Evolutionary conservation across 1,140 invertebrate genomes (phyloP).

Genomic region (Drosophila novamexicana): DNA sequence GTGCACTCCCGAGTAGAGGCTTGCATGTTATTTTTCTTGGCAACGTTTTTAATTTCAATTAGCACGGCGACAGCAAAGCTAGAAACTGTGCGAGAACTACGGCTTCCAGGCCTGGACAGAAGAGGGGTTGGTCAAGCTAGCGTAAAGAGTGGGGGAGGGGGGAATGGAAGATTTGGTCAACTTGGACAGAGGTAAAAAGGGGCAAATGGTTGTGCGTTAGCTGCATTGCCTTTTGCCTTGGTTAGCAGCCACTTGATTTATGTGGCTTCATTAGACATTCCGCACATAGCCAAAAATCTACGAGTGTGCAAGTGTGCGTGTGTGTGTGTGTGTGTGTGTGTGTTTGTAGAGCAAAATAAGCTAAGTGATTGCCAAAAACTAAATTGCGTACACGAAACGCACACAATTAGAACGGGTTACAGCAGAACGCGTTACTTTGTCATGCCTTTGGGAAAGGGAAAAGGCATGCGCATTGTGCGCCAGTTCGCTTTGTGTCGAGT

Average conservation of each 20-base stretch:
- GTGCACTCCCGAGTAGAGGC: too few relatives aligned
- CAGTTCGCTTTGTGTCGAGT: too few relatives aligned
- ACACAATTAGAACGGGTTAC: slow-evolving; percentile 58
- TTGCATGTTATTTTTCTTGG: slow-evolving; percentile 40
- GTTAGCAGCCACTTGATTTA: slow-evolving; percentile 72
- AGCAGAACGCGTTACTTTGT: slow-evolving; percentile 26
- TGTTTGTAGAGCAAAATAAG: slow-evolving; percentile 12
- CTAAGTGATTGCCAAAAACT: slow-evolving; percentile 68
- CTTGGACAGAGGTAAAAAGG: not conserved
- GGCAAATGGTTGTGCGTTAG: slow-evolving; percentile 18
- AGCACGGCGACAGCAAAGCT: slow-evolving; percentile 45
- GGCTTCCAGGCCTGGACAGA: slow-evolving; percentile 2
- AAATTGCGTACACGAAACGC: slow-evolving; percentile 32
- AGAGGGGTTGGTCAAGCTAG: not conserved
- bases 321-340: not conserved
- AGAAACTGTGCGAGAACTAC: slow-evolving; percentile 8
- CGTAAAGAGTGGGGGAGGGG: not conserved
- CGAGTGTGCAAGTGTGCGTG: not conserved
- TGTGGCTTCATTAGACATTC: slow-evolving; percentile 83
- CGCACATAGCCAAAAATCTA: slow-evolving; percentile 54
- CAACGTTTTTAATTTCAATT: slow-evolving; percentile 77
- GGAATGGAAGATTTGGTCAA: not conserved
- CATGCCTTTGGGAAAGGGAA: slow-evolving; percentile 3
- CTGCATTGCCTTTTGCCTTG: slow-evolving; percentile 33
- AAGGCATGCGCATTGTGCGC: not conserved